Base-by-base conservation (phyloP, 2,888 invertebrate genomes). In the Eupelmus urozonus region DNA sequence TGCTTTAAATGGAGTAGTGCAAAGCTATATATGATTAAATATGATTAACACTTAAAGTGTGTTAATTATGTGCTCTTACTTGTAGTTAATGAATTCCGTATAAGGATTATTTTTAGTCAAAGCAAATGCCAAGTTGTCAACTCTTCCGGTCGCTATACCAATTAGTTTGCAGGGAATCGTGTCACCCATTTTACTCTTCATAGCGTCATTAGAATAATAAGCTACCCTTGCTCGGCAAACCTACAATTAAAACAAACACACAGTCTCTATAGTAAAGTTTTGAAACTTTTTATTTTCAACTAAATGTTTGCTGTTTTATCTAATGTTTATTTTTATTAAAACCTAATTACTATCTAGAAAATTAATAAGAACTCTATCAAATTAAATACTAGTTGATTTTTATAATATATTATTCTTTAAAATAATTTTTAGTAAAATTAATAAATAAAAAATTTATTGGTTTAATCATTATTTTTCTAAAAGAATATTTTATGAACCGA, bases 11-110 rank as follows among this genome's bases (percentile, higher is more conserved):
- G n/a, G n/a, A n/a, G n/a, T n/a, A n/a, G n/a, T n/a, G n/a, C n/a
- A n/a, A n/a, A n/a, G n/a, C n/a, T n/a, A n/a, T n/a, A 18, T 18
- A 11, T 5, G 40, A 42, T 42, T 1, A 27, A 45, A 1, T 27
- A 25, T 16, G n/a, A n/a, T n/a, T n/a, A n/a, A n/a, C n/a, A n/a
- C n/a, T n/a, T n/a, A n/a, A n/a, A n/a, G n/a, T 34, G 34, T 34
- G 34, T 34, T 34, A 3, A 34, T 34, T 34, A 34, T 9, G 9
- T 34, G 34, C 9, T 9, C 34, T 34, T 59, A 85, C 85, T 85
- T 81, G 78, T 82, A 81, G 81, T 84, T 83, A n/a, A 85, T 71
- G 40, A 83, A 59, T 7, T 79, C 79, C 13, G 81, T 83, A 59
- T 82, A 84, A 18, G 80, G 81, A 78, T 81, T 84, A 23, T 79